A percentile compares a stretch with the other conserved stretches of the same genome.
These are phyloP conservation scores for Phalacrocorax pelagicus DNA, from an alignment of 2,113 vertebrate genomes.

Conservation along the genomic window DNA sequence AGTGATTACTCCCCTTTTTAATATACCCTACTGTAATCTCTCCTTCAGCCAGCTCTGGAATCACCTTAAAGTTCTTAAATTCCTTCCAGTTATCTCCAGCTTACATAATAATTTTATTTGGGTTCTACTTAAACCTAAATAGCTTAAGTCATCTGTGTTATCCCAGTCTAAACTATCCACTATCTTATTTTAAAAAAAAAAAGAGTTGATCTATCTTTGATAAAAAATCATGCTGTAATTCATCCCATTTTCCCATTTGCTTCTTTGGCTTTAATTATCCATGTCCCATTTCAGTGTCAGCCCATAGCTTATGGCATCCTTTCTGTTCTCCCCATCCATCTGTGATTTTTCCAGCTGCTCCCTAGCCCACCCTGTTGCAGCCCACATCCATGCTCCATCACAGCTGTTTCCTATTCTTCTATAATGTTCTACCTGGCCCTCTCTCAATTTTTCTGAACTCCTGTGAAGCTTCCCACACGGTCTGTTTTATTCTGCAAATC, in stretches of 20 bases:
- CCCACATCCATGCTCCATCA: conserved; percentile 33
- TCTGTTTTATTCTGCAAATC: conserved; percentile 44
- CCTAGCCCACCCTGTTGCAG: conserved; percentile 46
- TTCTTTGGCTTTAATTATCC: conserved; percentile 50
- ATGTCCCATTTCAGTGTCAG: conserved; percentile 8
- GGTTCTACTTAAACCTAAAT: conserved; percentile 30
- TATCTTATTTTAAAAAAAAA: background rate
- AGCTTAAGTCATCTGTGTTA: conserved; percentile 22
- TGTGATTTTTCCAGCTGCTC: conserved; percentile 45
- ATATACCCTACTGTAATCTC: background rate
- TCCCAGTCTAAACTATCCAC: conserved; percentile 32
- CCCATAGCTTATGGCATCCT: background rate
- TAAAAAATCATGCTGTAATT: conserved; percentile 14
- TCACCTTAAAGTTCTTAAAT: conserved; percentile 24
- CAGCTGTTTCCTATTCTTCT: conserved; percentile 64
- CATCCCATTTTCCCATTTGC: conserved; percentile 19
- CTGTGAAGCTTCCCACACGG: conserved; percentile 55
- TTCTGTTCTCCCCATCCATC: conserved; percentile 11
- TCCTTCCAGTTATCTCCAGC: background rate
- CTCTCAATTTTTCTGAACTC: conserved; percentile 59
- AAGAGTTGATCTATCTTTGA: background rate
- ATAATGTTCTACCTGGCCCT: conserved; percentile 58
- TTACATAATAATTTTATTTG: conserved; percentile 41
- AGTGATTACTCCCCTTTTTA: background rate
- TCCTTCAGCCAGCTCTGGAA: background rate